Percentiles rank a stretch among this genome's conserved stretches.
These are phyloP conservation scores for Delichon dasypus DNA, from an alignment of 2,797 vertebrate genomes.

Conservation along the genomic window DNA sequence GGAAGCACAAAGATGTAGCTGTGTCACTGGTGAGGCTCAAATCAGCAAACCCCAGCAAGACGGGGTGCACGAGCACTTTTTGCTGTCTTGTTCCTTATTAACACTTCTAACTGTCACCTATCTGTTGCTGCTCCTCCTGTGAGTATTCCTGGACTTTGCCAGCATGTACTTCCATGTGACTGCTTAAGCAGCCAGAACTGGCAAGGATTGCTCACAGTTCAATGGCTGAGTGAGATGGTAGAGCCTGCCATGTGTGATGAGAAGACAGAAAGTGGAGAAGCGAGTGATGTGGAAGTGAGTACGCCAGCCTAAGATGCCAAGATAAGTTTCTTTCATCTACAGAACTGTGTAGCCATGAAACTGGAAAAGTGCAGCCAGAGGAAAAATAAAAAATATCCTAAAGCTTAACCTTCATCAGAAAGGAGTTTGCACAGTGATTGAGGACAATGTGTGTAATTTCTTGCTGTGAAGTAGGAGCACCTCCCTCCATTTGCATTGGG, in stretches of 20 bases:
- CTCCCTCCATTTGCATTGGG: background rate
- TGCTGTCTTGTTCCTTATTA: background rate
- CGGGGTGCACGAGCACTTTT: background rate
- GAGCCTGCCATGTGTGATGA: conserved; percentile 47
- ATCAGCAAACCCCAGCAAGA: background rate
- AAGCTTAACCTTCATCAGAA: background rate
- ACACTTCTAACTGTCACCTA: background rate
- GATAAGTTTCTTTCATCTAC: conserved; percentile 36
- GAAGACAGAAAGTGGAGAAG: conserved; percentile 32
- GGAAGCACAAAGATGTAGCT: background rate
- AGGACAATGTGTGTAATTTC: background rate
- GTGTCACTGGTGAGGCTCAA: background rate
- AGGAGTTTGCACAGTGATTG: background rate
- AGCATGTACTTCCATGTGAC: background rate
- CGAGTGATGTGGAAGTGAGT: conserved; percentile 28
- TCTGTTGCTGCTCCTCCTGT: conserved; percentile 23
- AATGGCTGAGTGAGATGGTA: conserved; percentile 9
- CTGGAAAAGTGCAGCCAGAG: background rate
- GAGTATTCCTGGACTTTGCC: conserved; percentile 11
- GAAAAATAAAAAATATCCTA: background rate
- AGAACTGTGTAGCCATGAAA: conserved; percentile 11
- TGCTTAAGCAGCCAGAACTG: background rate
- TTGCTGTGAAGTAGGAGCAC: background rate
- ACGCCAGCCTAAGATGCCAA: background rate
- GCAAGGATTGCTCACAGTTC: conserved; percentile 13